Evolutionary conservation across 2,888 invertebrate species (phyloP).

Genomic region (Polyommatus iphigenia): DNA sequence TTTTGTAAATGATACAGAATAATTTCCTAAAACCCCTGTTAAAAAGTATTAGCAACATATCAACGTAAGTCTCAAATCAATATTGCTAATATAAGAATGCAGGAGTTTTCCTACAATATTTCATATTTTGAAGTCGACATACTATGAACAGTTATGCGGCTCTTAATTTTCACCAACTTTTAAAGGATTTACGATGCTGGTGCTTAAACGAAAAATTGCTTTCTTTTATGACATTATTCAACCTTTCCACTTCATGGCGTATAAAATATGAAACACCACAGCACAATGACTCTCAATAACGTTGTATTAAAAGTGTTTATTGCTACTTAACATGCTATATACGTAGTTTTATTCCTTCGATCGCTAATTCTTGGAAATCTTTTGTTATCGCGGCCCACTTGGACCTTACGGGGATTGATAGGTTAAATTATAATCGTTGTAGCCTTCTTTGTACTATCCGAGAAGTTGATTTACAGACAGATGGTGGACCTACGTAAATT

Average conservation of each 20-base stretch:
- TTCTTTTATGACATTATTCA: conserved; percentile 60
- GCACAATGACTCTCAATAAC: neutral
- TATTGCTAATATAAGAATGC: conserved; percentile 9
- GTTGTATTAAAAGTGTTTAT: neutral
- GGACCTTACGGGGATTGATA: too few species aligned
- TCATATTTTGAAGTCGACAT: conserved; percentile 45
- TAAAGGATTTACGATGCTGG: conserved; percentile 58
- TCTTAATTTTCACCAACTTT: conserved; percentile 63
- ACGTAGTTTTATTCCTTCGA: too few species aligned
- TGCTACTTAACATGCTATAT: neutral
- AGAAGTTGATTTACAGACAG: too few species aligned
- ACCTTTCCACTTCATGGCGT: conserved; percentile 44
- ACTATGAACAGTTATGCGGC: conserved; percentile 57
- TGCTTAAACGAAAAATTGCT: conserved; percentile 63
- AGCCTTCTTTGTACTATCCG: too few species aligned
- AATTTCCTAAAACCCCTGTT: neutral
- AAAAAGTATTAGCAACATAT: neutral
- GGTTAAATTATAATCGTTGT: neutral
- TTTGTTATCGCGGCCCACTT: too few species aligned
- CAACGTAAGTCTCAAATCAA: neutral
- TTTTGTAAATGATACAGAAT: neutral
- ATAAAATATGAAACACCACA: conserved; percentile 36
- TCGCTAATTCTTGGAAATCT: too few species aligned
- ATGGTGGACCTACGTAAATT: too few species aligned
- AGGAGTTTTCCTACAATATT: neutral